A percentile compares a stretch with the other conserved stretches of the same genome.
Evolutionary conservation across 2,888 invertebrate genomes (phyloP).

Genomic region (Acanthosepion pharaonis): DNA sequence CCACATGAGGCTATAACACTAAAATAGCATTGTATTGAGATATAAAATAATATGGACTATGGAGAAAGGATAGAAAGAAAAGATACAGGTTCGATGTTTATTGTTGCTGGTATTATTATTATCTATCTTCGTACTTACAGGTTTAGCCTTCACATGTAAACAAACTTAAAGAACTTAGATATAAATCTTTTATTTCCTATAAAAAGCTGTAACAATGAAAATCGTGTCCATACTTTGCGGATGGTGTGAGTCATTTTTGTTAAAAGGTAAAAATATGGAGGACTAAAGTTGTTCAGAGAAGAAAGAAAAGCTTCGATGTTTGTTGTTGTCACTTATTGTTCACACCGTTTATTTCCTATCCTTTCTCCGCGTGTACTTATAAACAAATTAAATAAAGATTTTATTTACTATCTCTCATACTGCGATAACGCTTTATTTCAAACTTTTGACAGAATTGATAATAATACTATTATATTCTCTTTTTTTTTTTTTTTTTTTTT

Average conservation of each 20-base stretch:
- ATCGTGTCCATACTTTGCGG: neutral
- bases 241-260: neutral
- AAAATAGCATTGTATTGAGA: too few relatives aligned
- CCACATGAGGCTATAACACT: neutral
- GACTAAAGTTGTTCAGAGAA: neutral
- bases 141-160: neutral
- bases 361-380: neutral
- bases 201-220: neutral
- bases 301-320: neutral
- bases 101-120: too few relatives aligned
- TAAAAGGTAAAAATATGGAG: conserved; percentile 10
- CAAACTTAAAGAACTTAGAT: neutral
- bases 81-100: too few relatives aligned
- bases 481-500: too few relatives aligned
- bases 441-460: conserved; percentile 33
- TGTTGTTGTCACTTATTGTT: neutral
- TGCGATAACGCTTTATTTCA: neutral
- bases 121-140: neutral
- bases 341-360: neutral
- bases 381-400: neutral
- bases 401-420: neutral
- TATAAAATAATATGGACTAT: too few relatives aligned
- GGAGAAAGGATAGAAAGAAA: too few relatives aligned
- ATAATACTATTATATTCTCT: neutral
- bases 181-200: too few relatives aligned